These are phyloP conservation scores for Stramonita haemastoma DNA, from an alignment of 2,888 invertebrate species.

Conservation along the genomic window DNA sequence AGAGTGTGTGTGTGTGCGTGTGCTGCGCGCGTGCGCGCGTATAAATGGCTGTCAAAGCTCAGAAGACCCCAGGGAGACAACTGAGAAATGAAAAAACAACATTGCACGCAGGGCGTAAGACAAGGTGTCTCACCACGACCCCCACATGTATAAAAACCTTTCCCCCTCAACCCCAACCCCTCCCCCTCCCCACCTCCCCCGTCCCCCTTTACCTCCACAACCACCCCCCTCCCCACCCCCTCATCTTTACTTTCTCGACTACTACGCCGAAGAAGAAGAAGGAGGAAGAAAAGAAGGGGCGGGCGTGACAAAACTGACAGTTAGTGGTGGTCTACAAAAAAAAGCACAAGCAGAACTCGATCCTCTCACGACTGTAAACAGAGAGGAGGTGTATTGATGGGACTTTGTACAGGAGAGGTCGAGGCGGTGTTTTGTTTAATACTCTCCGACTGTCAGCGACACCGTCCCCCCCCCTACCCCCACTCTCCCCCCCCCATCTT, in stretches of 20 bases:
- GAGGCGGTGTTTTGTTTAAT: constrained; percentile 12
- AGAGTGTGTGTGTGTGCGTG: too few relatives aligned
- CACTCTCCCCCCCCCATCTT: not conserved
- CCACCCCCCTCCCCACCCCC: not conserved
- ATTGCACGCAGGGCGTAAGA: not conserved
- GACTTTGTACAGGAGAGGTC: not conserved
- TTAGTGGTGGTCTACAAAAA: too few relatives aligned
- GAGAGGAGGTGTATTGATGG: not conserved
- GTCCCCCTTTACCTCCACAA: not conserved
- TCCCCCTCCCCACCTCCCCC: not conserved
- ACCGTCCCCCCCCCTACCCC: constrained; percentile 14
- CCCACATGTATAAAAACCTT: not conserved
- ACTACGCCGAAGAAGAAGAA: not conserved
- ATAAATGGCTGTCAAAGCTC: constrained; percentile 18
- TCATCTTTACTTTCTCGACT: not conserved
- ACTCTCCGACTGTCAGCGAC: not conserved
- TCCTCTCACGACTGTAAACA: not conserved
- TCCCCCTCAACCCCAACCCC: not conserved
- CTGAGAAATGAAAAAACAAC: constrained; percentile 29
- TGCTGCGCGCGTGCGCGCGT: too few relatives aligned
- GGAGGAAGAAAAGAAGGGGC: too few relatives aligned
- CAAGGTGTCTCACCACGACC: not conserved
- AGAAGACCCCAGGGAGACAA: not conserved
- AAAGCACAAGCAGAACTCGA: not conserved
- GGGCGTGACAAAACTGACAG: not conserved